These are phyloP conservation scores for Mormyrus hasselquistii DNA, from an alignment of 2,797 vertebrate species.

Conservation along the genomic window DNA sequence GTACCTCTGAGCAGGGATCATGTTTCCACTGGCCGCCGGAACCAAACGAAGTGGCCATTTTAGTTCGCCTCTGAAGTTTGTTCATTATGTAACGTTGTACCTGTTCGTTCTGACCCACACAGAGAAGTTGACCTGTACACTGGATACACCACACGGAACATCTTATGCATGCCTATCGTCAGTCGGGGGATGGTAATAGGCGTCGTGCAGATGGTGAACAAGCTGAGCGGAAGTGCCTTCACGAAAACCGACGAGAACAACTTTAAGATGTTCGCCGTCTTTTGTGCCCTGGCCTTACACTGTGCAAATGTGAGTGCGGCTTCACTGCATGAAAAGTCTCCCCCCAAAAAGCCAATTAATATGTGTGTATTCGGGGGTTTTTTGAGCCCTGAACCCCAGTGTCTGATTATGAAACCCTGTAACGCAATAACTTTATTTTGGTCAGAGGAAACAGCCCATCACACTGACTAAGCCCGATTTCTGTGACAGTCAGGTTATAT, in stretches of 20 bases:
- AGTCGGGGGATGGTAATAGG: conserved; percentile 93
- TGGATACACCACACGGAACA: conserved; percentile 95
- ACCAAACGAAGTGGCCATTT: neutral
- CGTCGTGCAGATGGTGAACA: conserved; percentile 99
- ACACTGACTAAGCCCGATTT: neutral
- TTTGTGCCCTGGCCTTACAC: conserved; percentile 98
- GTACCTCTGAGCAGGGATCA: neutral
- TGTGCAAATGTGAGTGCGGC: conserved; percentile 93
- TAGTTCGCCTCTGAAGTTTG: neutral
- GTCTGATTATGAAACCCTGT: neutral
- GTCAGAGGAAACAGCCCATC: neutral
- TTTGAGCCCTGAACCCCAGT: neutral
- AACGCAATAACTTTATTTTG: neutral
- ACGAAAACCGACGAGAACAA: conserved; percentile 99
- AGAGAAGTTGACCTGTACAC: conserved; percentile 98
- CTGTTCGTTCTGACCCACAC: conserved; percentile 21
- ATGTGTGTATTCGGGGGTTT: neutral
- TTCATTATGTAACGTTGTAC: neutral
- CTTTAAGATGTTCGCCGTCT: conserved; percentile 99
- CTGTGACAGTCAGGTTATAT: neutral
- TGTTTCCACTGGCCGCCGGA: neutral
- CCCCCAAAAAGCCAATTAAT: neutral
- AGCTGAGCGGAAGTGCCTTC: conserved; percentile 97
- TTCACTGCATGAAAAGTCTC: neutral
- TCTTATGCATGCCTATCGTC: conserved; percentile 98